Base-by-base conservation (phyloP, 2,888 invertebrate genomes). In the Pyrrhia umbra region DNA sequence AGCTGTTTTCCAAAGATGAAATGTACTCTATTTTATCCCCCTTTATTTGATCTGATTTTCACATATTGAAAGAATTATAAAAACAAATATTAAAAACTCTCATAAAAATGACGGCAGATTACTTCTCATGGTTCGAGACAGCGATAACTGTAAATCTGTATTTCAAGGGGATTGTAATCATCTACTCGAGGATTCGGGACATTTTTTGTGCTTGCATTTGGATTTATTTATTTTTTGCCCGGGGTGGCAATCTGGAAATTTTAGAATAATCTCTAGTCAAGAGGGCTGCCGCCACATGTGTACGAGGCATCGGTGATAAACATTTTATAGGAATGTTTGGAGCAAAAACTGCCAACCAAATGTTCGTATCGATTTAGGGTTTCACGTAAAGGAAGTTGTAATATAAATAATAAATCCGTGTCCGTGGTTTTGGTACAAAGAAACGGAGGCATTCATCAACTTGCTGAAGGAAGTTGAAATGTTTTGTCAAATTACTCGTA, bases 241-340 rank as follows among this genome's bases (percentile, higher is more conserved):
- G 90, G 93, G 92, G 92, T 92, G 94, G 95, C 95, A 95, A 94
- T 94, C 93, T 95, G 95, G 94, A 92, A 88, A 92, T 93, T 94
- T 93, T 90, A 88, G 92, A 92, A 92, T 93, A 92, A 94, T 94
- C 93, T 92, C 85, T 82, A 84, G 83, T 89, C 88, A 89, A 91
- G 92, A 90, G 92, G 90, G 87, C 85, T 86, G 89, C 81, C 56
- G 81, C 85, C 94, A 94, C 94, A 94, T 94, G 94, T 94, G 94
- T 85, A 67, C 85, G 85, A 56, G 80, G 85, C 75, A 80, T 81
- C 87, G 90, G 91, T 86, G 94, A 95, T 95, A 94, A 95, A 95
- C 94, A 95, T 94, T 95, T 95, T 94, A 95, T 95, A 92, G 92
- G 94, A 94, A 94, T 94, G 91, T 92, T 88, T 83, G 85, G 85